Evolutionary conservation across 2,888 invertebrate genomes (phyloP), one percentile per base, ranked within the genome.

Genomic region (Dryomyza anilis): DNA sequence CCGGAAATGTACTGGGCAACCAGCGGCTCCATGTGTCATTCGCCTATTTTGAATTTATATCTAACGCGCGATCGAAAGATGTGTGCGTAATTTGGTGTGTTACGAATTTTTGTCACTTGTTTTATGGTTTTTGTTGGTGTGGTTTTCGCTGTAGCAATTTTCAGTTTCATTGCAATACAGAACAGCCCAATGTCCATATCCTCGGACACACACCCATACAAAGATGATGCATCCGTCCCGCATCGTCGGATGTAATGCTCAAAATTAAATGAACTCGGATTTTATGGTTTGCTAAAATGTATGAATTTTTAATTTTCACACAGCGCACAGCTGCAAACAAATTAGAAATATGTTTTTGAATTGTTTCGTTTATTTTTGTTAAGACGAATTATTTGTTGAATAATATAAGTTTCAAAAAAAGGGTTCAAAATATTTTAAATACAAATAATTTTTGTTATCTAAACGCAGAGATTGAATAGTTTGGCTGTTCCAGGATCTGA

Each of bases 1-100:
- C 71, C 76, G 76, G 76, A 76, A 76, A 76, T 76, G 74, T 50
- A 50, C 36, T 61, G 14, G 29, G 61, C 39, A 21, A n/a, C n/a
- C n/a, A n/a, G n/a, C n/a, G n/a, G n/a, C n/a, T n/a, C n/a, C n/a
- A n/a, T n/a, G n/a, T n/a, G n/a, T n/a, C n/a, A n/a, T n/a, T n/a
- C n/a, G n/a, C n/a, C n/a, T n/a, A n/a, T n/a, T n/a, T n/a, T n/a
- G n/a, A n/a, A n/a, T n/a, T n/a, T n/a, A 30, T 33, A 21, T 43
- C 43, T 43, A 43, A 7, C n/a, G 36, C 27, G 25, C 8, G 21
- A 39, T 19, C 36, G 6, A 8, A 16, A 50, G 36, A 12, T 39
- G 36, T 21, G 33, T 29, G 16, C 23, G 39, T 52, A n/a, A 27
- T 52, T 52, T 4, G 14, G 3, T 12, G 25, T 52, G 25, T 52